Evolutionary conservation across 2,888 invertebrate species (phyloP).

Genomic region (Salticus scenicus): DNA sequence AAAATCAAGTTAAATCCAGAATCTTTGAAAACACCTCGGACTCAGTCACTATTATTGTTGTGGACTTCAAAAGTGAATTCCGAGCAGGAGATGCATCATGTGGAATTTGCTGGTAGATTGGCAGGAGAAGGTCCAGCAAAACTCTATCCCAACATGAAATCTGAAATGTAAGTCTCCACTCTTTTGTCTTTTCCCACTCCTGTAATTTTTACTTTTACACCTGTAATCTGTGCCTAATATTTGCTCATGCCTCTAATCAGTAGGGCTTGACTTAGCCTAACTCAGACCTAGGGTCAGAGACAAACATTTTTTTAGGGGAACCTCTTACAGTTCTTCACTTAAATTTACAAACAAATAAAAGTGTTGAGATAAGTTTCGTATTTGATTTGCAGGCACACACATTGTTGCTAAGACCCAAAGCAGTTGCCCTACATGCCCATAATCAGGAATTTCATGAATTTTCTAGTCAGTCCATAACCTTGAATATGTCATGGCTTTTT

Average conservation of each 20-base stretch:
- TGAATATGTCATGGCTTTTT: too few species aligned
- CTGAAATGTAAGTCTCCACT: conserved; percentile 30
- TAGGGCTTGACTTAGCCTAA: neutral
- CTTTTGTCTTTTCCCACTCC: neutral
- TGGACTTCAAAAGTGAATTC: conserved; percentile 80
- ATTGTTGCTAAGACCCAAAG: too few species aligned
- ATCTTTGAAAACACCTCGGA: conserved; percentile 72
- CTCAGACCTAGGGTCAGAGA: neutral
- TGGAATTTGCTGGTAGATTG: conserved; percentile 81
- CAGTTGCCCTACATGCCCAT: too few species aligned
- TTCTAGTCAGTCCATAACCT: too few species aligned
- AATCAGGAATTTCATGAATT: too few species aligned
- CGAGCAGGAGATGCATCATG: conserved; percentile 78
- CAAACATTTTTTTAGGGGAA: too few species aligned
- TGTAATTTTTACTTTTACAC: neutral
- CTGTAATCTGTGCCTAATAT: neutral
- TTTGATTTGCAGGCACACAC: too few species aligned
- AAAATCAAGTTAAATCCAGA: conserved; percentile 73
- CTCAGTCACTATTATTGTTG: conserved; percentile 79
- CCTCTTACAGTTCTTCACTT: too few species aligned
- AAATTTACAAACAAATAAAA: too few species aligned
- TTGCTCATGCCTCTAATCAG: neutral
- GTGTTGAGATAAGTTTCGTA: too few species aligned
- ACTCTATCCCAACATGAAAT: conserved; percentile 84
- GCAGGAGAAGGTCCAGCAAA: conserved; percentile 80